Base-by-base conservation (phyloP, 2,797 vertebrate genomes). In the Notolabrus celidotus region DNA sequence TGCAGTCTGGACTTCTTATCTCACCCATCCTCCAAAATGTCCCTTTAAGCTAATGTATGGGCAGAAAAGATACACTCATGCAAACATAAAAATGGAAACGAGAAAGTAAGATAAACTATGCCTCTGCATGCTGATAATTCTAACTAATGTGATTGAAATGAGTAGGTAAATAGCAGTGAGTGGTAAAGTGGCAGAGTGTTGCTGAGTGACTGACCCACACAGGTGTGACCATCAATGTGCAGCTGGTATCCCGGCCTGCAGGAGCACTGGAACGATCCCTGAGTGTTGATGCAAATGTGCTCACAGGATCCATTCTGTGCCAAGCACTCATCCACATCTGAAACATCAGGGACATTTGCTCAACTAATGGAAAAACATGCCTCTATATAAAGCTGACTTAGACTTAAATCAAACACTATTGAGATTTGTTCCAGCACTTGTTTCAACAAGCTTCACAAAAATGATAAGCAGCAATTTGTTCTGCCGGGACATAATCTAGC, bases 321-420 rank as follows among this genome's bases (percentile, higher is more conserved):
- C 45, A 41, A 78, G 79, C 95, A 95, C 86, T 95, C 95, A 19
- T 95, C 85, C 55, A 95, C 88, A 80, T 95, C 95, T 95, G 84
- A 31, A 58, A 57, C 53, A 67, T 58, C 55, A 74, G 55, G 69
- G 31, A 73, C 59, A 61, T 60, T 60, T 36, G n/a, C 10, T 70
- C 64, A 50, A 63, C 16, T 36, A 53, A 34, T n/a, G 39, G 22
- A 15, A 67, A 31, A 46, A 53, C 56, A 50, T 1, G 2, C 27
- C 27, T 47, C 16, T 17, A 23, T 38, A 36, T 20, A 52, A 39
- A 31, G 47, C 57, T 67, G 16, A 11, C 52, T 64, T 25, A 52
- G 29, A 50, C 11, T 43, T 14, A 10, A 25, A 15, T 20, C 34
- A 58, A 17, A 25, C 39, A 27, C 9, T 19, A 19, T 27, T 25